Base-by-base conservation (phyloP, 2,797 vertebrate genomes). In the Lycodopsis pacificus region DNA sequence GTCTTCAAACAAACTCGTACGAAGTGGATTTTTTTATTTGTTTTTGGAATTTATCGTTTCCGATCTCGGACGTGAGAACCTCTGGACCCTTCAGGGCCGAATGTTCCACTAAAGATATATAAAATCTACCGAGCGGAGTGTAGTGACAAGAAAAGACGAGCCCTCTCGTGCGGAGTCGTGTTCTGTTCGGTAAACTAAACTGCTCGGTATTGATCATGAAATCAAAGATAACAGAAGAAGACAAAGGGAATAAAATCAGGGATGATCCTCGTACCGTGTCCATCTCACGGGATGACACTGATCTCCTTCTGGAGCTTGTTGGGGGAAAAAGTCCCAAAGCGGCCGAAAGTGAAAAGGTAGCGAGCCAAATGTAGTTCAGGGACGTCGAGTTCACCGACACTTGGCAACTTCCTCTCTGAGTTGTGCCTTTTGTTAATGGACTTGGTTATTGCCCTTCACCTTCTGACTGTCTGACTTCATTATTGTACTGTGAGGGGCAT, bases 251-350 rank as follows among this genome's bases (percentile, higher is more conserved):
- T 7, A 42, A 13, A 67, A 76, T 83, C 69, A 12, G 73, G 49
- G 80, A 77, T 17, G 65, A 5, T 54, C 61, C 64, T 79, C 14
- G 42, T 17, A 63, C 61, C 71, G 75, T 49, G 38, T 75, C 74
- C 79, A 78, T 87, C 69, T 13, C 36, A 12, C 36, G 70, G 63
- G 10, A 54, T 73, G 64, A 77, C n/a, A 8, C 65, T 72, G 74
- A 83, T 84, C 38, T 82, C 44, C 79, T 14, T 14, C 13, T 42
- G 40, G 3, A 10, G 2, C 44, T 64, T 66, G 15, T 20, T 27
- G 65, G 44, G 22, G 27, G 13, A 64, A 44, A 49, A 63, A 63
- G 1, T 73, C 73, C 32, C 32, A 34, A 34, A n/a, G 64, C 22
- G 22, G 70, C 46, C 44, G 19, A 48, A 64, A 78, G 51, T n/a